A percentile compares a stretch with the other conserved stretches of the same genome.
phyloP scores from a whole-genome alignment of 2,797 vertebrate species.

The Macropus fuliginosus region DNA sequence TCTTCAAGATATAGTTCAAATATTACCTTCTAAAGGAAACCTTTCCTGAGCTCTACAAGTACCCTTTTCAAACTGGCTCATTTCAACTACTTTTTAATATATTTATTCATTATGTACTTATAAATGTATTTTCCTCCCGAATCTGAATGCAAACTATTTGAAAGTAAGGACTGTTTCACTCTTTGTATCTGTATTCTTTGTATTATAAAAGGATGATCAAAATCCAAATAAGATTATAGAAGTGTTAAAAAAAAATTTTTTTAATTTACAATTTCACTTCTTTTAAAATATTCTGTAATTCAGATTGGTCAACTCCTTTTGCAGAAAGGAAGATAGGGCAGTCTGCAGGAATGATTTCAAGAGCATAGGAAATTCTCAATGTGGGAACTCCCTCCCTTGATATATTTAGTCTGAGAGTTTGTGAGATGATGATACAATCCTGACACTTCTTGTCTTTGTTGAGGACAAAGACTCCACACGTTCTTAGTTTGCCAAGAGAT shows the following conservation, averaged over 20 bases:
- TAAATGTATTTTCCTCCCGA: neutral
- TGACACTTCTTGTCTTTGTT: neutral
- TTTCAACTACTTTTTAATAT: neutral
- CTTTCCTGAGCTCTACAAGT: neutral
- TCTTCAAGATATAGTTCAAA: neutral
- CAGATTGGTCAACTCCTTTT: neutral
- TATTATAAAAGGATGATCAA: neutral
- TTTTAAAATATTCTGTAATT: neutral
- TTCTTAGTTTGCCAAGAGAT: slow-evolving; percentile 37
- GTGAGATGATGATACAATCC: neutral
- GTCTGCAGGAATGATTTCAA: neutral
- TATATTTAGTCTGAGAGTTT: neutral
- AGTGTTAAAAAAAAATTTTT: neutral
- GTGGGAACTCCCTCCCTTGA: neutral
- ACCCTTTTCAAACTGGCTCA: neutral
- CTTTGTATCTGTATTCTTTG: neutral
- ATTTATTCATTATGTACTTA: neutral
- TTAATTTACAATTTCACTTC: neutral
- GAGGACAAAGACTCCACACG: neutral
- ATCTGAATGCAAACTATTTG: neutral
- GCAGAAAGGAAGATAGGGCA: neutral
- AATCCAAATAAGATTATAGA: neutral
- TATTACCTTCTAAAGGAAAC: neutral
- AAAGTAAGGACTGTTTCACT: neutral
- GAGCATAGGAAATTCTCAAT: neutral